phyloP scores from a whole-genome alignment of 2,888 invertebrate species.

The Zygothrica quintamaculata region DNA sequence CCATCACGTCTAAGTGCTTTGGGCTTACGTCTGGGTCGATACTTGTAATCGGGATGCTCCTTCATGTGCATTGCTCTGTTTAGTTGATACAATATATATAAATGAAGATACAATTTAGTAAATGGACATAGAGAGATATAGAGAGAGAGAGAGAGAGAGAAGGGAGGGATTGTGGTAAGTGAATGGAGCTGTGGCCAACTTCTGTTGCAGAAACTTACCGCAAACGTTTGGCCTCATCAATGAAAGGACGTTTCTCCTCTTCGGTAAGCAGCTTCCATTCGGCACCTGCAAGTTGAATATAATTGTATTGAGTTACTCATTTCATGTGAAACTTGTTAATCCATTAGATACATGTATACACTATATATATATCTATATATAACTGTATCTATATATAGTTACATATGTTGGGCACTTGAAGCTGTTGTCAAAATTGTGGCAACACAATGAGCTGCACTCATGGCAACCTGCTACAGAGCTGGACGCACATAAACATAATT shows the following conservation, averaged over 20 bases:
- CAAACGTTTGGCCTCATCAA: slow-evolving; percentile 97
- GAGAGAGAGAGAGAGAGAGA: too few relatives aligned
- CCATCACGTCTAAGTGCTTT: slow-evolving; percentile 95
- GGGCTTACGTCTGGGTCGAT: slow-evolving; percentile 94
- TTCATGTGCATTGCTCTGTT: slow-evolving; percentile 96
- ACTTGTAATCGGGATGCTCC: slow-evolving; percentile 97
- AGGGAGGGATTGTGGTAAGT: too few relatives aligned
- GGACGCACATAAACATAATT: slow-evolving; percentile 51
- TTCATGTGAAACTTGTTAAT: slow-evolving; percentile 53
- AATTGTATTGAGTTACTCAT: slow-evolving; percentile 8
- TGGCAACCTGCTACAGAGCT: slow-evolving; percentile 42
- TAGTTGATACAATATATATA: slow-evolving; percentile 37
- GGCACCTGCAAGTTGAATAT: slow-evolving; percentile 87
- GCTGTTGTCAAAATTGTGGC: slow-evolving; percentile 55
- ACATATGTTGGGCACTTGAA: slow-evolving; percentile 41
- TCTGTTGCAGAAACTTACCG: slow-evolving; percentile 68
- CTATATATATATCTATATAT: too few relatives aligned
- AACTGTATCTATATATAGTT: too few relatives aligned
- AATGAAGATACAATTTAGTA: too few relatives aligned
- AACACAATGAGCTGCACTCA: slow-evolving; percentile 57
- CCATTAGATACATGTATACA: slow-evolving; percentile 65
- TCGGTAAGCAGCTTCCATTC: slow-evolving; percentile 98
- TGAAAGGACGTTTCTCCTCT: slow-evolving; percentile 97
- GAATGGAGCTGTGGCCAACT: too few relatives aligned
- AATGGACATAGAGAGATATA: too few relatives aligned